Percentiles rank a stretch among this genome's conserved stretches.
phyloP scores from a whole-genome alignment of 2,888 invertebrate genomes.

The Cerastis leucographa region DNA sequence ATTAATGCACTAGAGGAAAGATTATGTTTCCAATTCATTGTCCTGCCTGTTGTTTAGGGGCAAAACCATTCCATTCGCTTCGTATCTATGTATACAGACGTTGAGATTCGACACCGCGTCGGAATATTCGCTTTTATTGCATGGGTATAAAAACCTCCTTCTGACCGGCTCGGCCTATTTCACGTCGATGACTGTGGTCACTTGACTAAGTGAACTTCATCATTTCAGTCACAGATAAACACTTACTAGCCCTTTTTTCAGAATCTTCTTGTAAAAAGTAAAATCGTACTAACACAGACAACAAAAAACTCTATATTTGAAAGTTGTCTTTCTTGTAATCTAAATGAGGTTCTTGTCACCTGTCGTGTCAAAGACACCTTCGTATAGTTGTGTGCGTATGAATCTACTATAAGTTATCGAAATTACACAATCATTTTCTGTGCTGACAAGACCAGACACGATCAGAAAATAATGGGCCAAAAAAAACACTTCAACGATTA shows the following conservation, averaged over 20 bases:
- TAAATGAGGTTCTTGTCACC: slow-evolving; percentile 8
- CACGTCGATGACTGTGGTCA: background rate
- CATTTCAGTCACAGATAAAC: background rate
- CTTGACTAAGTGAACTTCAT: background rate
- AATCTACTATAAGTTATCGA: slow-evolving; percentile 1
- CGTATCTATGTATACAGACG: background rate
- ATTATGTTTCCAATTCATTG: background rate
- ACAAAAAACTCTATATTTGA: background rate
- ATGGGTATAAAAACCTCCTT: background rate
- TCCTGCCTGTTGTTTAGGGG: background rate
- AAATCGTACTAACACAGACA: background rate
- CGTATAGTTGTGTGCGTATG: background rate
- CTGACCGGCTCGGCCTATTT: background rate
- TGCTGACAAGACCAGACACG: background rate
- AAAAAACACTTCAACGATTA: too few relatives aligned
- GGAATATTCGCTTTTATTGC: background rate
- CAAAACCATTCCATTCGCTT: background rate
- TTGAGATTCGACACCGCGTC: background rate
- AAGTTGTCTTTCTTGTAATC: too few relatives aligned
- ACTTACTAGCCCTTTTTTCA: background rate
- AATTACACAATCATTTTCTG: slow-evolving; percentile 11
- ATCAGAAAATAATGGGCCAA: background rate
- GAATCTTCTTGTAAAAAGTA: background rate
- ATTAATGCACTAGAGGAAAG: background rate
- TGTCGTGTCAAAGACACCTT: slow-evolving; percentile 8